Evolutionary conservation across 2,113 vertebrate genomes (phyloP), one percentile per base, ranked within the genome.

Genomic region (Otocyon megalotis): DNA sequence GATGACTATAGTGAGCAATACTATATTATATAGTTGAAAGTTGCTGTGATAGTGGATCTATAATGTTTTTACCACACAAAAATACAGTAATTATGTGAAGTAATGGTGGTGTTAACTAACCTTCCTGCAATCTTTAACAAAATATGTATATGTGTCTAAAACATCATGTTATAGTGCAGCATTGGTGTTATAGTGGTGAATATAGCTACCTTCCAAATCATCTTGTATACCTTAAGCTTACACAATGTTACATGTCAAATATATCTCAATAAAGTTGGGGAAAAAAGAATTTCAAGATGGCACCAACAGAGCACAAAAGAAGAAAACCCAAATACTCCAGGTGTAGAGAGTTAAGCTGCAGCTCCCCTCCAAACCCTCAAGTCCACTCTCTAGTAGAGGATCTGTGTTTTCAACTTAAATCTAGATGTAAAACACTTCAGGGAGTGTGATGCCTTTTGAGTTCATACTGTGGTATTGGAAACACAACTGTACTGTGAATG

Each of bases 401-500:
- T 43, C 7, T 81, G 8, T 84, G 37, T 69, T 80, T 96, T 89
- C 35, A 82, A 28, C 26, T 53, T 90, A 83, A 1, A 16, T 69
- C 48, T 95, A 79, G 24, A 65, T 65, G 12, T 32, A 60, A 93
- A 67, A 95, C 6, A 65, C 69, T 60, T 93, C 24, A 93, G 14
- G 4, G 19, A 87, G 53, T 19, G 0, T 63, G 63, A 50, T 81
- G 30, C 35, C 50, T 93, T 96, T 94, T 72, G 63, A 84, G 17
- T 20, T 96, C 58, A 62, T 82, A 54, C 54, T 82, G 14, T 30
- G 37, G 15, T 80, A n/a, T 90, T 90, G n/a, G 58, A 92, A 92
- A 76, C 8, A 90, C 28, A 89, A 84, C 50, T 88, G 14, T 81
- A 82, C 82, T 88, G 0, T 53, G 56, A 94, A 50, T 87, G 63